These are phyloP conservation scores for Anableps anableps DNA, from an alignment of 2,797 vertebrate species.

Conservation along the genomic window DNA sequence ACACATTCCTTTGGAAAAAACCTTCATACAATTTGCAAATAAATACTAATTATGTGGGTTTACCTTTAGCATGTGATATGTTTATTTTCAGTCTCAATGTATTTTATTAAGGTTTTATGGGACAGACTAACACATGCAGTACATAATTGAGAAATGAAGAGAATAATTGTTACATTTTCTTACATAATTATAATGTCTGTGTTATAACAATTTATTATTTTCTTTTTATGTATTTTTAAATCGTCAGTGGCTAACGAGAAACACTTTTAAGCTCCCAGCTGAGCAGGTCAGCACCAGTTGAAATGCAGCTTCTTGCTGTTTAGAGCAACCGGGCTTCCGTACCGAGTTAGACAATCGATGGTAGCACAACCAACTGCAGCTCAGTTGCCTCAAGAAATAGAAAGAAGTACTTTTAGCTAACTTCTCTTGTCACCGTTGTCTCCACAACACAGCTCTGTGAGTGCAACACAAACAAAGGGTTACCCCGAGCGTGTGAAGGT, in stretches of 20 bases:
- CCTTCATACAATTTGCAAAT: neutral
- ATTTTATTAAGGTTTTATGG: neutral
- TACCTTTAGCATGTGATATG: neutral
- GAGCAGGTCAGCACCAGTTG: neutral
- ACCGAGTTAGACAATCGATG: constrained; percentile 46
- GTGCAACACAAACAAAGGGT: neutral
- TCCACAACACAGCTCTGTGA: neutral
- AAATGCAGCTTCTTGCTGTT: constrained; percentile 4
- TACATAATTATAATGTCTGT: neutral
- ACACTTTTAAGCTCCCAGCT: neutral
- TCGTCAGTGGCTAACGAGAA: neutral
- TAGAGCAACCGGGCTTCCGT: constrained; percentile 55
- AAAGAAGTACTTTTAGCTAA: constrained; percentile 64
- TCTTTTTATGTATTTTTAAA: neutral
- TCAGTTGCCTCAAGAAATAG: constrained; percentile 49
- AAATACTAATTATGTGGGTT: neutral
- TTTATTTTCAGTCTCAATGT: neutral
- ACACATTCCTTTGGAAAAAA: neutral
- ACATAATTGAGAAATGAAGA: no score
- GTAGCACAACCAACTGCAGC: constrained; percentile 44
- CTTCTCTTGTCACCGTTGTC: constrained; percentile 27
- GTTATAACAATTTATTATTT: neutral
- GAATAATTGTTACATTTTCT: neutral
- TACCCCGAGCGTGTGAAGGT: neutral
- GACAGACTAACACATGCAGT: neutral